Base-by-base conservation (phyloP, 2,888 invertebrate species). In the Dinocampus coccinellae region DNA sequence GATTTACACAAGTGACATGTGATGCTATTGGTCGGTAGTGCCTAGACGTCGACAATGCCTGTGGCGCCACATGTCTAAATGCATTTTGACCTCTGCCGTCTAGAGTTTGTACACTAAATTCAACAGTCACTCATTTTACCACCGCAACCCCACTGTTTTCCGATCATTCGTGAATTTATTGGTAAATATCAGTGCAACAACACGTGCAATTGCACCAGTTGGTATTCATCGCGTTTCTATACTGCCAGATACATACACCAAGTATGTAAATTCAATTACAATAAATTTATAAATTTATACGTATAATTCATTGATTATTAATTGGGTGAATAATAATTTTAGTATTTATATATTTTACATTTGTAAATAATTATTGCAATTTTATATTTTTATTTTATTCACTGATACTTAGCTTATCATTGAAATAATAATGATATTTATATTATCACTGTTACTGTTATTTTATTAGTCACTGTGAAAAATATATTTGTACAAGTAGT, bases 351-450 rank as follows among this genome's bases (percentile, higher is more conserved):
- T n/a, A n/a, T n/a, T n/a, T n/a, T n/a, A n/a, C n/a, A n/a, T n/a
- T n/a, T n/a, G 29, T 29, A 29, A 4, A 29, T 7, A 4, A 29
- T 29, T 29, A 29, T 29, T 7, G 7, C 29, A 29, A 13, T n/a
- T 6, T 36, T 36, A 10, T n/a, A 42, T n/a, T 42, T 42, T 16
- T 42, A n/a, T 6, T 36, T 62, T 39, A 24, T 39, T 24, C 55
- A 13, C 9, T 22, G n/a, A n/a, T 16, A 34, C 22, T 47, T 16
- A 20, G 29, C 62, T 47, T 34, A 53, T 69, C 68, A 72, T 70
- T 68, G 60, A 66, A 39, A 53, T 76, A 76, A 73, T 81, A 79
- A 77, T 77, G 72, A 73, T 71, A 66, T 75, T 76, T 75, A 76
- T 36, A 47, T 76, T 72, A 68, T 70, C 72, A 70, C 70, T 75